Evolutionary conservation across 1,140 invertebrate species (phyloP).

Genomic region (Eupristina koningsbergeri): DNA sequence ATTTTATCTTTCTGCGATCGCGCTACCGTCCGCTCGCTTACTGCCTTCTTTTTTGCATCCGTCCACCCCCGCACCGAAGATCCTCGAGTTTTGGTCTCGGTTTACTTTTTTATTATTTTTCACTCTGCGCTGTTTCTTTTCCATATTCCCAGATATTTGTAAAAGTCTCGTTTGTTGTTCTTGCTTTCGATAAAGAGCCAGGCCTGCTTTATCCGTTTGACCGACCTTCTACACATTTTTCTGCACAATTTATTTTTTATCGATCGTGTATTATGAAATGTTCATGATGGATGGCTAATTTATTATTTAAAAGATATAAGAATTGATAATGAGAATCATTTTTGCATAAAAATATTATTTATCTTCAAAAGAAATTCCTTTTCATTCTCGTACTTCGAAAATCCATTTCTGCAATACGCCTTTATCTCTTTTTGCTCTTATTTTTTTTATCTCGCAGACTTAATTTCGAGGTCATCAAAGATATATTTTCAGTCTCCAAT

Average conservation of each 20-base stretch:
- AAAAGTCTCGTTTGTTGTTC: not conserved
- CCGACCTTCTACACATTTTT: too few species aligned
- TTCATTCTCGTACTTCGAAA: not conserved
- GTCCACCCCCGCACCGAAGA: constrained; percentile 18
- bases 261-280: too few species aligned
- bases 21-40: constrained; percentile 12
- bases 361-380: too few species aligned
- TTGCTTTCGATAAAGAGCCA: not conserved
- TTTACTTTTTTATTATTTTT: not conserved
- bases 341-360: too few species aligned
- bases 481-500: not conserved
- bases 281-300: too few species aligned
- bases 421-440: not conserved
- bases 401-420: not conserved
- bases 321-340: too few species aligned
- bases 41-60: constrained; percentile 19
- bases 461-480: constrained; percentile 18
- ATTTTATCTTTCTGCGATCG: constrained; percentile 49
- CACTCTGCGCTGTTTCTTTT: not conserved
- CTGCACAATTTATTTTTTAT: not conserved
- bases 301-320: too few species aligned
- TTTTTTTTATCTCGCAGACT: constrained; percentile 18
- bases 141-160: constrained; percentile 33
- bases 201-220: not conserved
- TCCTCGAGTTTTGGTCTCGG: not conserved